Conservation (phyloP, 1,140 invertebrate genomes). For the Drosophila asahinai region DNA sequence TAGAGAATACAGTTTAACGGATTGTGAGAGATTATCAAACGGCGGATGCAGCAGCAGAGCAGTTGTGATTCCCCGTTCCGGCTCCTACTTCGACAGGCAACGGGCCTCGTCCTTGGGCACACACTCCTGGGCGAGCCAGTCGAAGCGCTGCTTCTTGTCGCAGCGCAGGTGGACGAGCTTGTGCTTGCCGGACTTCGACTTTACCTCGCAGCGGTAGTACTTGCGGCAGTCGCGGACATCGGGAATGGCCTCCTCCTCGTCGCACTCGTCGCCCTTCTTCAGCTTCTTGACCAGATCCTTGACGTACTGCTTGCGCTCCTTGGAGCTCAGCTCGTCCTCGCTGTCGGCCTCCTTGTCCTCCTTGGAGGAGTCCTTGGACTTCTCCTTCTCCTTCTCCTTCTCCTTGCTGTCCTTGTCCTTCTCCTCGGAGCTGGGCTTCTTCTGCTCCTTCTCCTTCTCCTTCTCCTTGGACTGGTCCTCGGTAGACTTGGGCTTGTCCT, state of each 20-base stretch:
- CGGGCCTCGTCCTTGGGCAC: slow-evolving; percentile 52
- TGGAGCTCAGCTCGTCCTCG: slow-evolving; percentile 62
- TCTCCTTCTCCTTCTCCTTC: slow-evolving; percentile 33
- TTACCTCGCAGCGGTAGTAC: slow-evolving; percentile 72
- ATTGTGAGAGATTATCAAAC: slow-evolving; percentile 47
- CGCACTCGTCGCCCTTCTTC: slow-evolving; percentile 70
- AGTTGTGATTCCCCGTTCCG: slow-evolving; percentile 3
- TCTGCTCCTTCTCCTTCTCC: slow-evolving; percentile 61
- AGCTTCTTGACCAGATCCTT: slow-evolving; percentile 73
- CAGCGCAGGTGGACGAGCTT: slow-evolving; percentile 64
- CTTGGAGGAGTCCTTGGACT: slow-evolving; percentile 34
- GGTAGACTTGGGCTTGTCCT: slow-evolving; percentile 46
- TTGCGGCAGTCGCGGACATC: slow-evolving; percentile 75
- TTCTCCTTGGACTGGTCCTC: slow-evolving; percentile 68
- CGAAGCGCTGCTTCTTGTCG: slow-evolving; percentile 67
- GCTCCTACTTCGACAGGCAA: slow-evolving; percentile 56
- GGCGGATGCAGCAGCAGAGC: slow-evolving; percentile 26
- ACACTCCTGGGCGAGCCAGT: slow-evolving; percentile 46
- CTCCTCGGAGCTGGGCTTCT: slow-evolving; percentile 48
- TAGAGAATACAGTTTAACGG: slow-evolving; percentile 37
- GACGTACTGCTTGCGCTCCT: slow-evolving; percentile 62
- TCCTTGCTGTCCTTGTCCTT: slow-evolving; percentile 53
- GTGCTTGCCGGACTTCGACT: slow-evolving; percentile 61
- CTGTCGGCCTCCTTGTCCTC: slow-evolving; percentile 56
- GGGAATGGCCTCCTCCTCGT: slow-evolving; percentile 67